phyloP scores from a whole-genome alignment of 1,140 invertebrate species.

The Drosophila burlai region DNA sequence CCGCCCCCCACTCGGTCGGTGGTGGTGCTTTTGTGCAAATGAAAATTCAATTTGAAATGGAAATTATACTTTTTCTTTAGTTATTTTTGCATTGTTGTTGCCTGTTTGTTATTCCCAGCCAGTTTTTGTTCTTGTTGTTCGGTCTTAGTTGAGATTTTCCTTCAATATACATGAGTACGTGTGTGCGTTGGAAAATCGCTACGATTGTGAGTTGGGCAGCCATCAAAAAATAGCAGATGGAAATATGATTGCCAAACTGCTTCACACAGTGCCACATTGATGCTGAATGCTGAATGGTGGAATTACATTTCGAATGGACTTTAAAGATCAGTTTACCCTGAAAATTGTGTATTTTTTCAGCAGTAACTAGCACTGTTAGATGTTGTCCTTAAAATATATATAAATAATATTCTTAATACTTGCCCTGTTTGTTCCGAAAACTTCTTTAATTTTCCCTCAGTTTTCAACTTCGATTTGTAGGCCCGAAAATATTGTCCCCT shows the following conservation, averaged over 20 bases:
- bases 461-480: neutral
- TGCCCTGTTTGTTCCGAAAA: too few species aligned
- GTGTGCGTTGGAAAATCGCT: slow-evolving; percentile 33
- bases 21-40: slow-evolving; percentile 49
- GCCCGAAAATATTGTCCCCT: neutral
- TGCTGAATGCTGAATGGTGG: neutral
- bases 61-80: slow-evolving; percentile 58
- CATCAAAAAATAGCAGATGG: slow-evolving; percentile 34
- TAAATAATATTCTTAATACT: neutral
- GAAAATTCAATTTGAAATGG: slow-evolving; percentile 64
- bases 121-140: slow-evolving; percentile 14
- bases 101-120: slow-evolving; percentile 14
- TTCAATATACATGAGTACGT: neutral
- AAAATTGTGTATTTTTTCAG: neutral
- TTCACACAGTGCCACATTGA: slow-evolving; percentile 3
- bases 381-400: neutral
- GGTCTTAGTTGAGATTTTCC: slow-evolving; percentile 28
- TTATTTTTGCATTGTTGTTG: slow-evolving; percentile 45
- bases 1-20: neutral
- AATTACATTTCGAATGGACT: neutral
- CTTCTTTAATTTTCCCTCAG: neutral
- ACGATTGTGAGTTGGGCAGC: slow-evolving; percentile 17
- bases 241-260: slow-evolving; percentile 48
- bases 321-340: neutral
- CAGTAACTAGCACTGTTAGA: too few species aligned